Evolutionary conservation across 2,888 invertebrate species (phyloP), one percentile per base, ranked within the genome.

Genomic region (Amphimallon solstitiale): DNA sequence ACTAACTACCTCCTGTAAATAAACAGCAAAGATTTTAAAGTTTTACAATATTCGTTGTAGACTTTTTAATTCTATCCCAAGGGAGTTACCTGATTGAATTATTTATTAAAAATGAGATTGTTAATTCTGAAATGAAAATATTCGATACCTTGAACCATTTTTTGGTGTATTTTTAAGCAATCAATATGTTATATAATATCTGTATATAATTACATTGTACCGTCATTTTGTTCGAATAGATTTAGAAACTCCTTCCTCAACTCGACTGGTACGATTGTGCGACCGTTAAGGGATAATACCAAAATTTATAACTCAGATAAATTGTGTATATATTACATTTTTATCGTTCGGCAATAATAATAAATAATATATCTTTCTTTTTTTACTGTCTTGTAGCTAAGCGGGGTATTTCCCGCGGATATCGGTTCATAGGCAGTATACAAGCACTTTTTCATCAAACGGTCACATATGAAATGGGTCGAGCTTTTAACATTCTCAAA

Each of bases 311-410:
- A 17, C 35, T 35, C 14, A 15, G 21, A 51, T 17, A 51, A 34
- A 37, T 37, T 51, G 35, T 35, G 17, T 4, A n/a, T 51, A 34
- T 35, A 51, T 21, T 40, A 29, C 49, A 51, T 35, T 51, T 48
- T 29, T 35, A 29, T 29, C 29, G 9, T 49, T 49, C 49, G 49
- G 29, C 29, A 29, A 49, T 23, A 29, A 29, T 23, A 49, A 51
- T 35, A 51, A 51, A 51, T 35, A 34, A 51, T 34, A 17, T 35
- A 51, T 34, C 17, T 3, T 17, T 35, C 35, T n/a, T 17, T 17
- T 34, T 19, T n/a, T 9, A 17, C 17, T 46, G 19, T 46, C 19
- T 15, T 17, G 46, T n/a, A n/a, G 21, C 15, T 34, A 29, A 29
- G 29, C 29, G 29, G 29, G 29, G 29, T 29, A 29, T 29, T 29